Conservation (phyloP, 2,797 vertebrate species). For the Notoglanidium macrostoma region DNA sequence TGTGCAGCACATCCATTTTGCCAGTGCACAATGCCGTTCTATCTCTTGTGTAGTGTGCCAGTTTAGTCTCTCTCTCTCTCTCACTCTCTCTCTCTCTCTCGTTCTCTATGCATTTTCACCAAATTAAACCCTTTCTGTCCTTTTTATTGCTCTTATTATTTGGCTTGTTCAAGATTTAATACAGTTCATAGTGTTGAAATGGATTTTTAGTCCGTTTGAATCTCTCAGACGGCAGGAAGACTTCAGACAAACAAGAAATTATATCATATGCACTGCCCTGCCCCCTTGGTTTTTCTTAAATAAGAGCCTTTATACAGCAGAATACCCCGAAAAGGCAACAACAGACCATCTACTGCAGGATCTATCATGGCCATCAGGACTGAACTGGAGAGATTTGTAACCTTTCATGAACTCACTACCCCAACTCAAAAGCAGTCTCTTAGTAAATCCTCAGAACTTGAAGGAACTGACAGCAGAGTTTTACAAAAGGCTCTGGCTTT, state of each 20-base stretch:
- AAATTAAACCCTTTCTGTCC: background rate
- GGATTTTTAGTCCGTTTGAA: background rate
- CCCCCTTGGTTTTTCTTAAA: background rate
- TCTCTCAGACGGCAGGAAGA: background rate
- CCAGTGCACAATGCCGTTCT: background rate
- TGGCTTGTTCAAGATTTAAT: background rate
- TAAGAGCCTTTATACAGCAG: background rate
- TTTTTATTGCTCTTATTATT: background rate
- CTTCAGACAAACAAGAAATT: background rate
- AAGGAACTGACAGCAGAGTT: background rate
- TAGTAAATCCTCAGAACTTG: background rate
- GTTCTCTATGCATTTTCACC: background rate
- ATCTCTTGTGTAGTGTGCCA: no score
- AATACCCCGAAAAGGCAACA: background rate
- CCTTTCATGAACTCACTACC: background rate
- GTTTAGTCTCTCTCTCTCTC: background rate
- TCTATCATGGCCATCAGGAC: background rate
- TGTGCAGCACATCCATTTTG: background rate
- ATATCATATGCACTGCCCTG: background rate
- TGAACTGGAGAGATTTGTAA: background rate
- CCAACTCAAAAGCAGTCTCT: background rate
- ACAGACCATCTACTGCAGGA: background rate
- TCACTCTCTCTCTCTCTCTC: background rate
- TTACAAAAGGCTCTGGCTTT: background rate
- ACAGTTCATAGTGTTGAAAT: background rate